Conservation (phyloP, 2,113 vertebrate species). For the Alaudala cheleensis region DNA sequence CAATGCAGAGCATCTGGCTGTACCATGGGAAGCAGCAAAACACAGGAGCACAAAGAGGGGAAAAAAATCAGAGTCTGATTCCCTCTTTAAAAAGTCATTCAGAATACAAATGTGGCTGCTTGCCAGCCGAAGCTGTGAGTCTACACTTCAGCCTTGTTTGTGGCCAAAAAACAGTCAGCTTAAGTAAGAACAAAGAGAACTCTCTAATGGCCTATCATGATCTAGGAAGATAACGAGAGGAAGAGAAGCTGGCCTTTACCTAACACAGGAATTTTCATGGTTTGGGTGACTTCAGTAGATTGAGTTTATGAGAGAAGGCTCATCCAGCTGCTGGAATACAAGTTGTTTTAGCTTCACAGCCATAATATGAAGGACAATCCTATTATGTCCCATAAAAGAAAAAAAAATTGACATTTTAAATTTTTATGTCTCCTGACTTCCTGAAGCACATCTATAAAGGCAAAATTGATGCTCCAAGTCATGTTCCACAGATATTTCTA, state of each 20-base stretch:
- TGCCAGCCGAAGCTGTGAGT: not conserved
- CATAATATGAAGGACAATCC: not conserved
- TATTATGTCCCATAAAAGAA: not conserved
- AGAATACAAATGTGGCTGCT: not conserved
- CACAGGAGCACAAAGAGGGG: not conserved
- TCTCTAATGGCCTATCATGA: not conserved
- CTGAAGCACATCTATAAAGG: not conserved
- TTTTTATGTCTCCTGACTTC: not conserved
- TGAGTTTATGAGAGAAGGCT: not conserved
- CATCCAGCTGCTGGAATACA: not conserved
- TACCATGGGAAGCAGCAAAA: not conserved
- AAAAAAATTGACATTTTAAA: not conserved
- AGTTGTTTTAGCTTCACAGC: not conserved
- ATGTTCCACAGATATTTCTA: not conserved
- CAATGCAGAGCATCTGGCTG: not conserved
- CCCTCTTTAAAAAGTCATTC: not conserved
- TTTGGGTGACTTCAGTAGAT: not conserved
- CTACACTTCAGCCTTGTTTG: not conserved
- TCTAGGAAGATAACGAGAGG: not conserved
- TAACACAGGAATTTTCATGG: not conserved
- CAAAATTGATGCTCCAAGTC: not conserved
- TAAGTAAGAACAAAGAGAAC: not conserved
- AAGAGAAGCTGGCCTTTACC: not conserved
- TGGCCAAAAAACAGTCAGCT: not conserved
- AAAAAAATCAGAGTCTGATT: not conserved